Percentiles rank a stretch among this genome's conserved stretches.
Conservation (phyloP, 2,797 vertebrate genomes). For the Semaprochilodus insignis region DNA sequence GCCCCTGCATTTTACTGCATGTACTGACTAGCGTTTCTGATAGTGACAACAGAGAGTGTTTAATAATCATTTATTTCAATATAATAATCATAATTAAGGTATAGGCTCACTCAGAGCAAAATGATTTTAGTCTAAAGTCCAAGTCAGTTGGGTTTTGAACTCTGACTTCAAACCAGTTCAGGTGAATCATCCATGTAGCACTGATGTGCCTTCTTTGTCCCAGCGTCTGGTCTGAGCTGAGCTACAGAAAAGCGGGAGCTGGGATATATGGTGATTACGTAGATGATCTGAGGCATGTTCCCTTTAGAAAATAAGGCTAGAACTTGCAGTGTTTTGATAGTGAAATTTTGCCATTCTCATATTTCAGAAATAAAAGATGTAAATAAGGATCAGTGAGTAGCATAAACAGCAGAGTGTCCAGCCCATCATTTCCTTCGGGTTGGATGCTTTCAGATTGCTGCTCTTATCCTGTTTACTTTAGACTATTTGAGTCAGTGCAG, state of each 20-base stretch:
- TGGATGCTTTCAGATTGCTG: neutral
- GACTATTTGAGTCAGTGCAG: constrained; percentile 19
- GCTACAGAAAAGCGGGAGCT: neutral
- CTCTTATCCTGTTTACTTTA: constrained; percentile 44
- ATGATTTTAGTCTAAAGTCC: too few species aligned
- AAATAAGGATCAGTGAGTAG: neutral
- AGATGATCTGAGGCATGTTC: neutral
- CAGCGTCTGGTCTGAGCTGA: neutral
- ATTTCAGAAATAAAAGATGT: constrained; percentile 14
- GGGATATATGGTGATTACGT: neutral
- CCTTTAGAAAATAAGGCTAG: neutral
- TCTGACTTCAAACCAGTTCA: too few species aligned
- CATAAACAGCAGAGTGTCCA: constrained; percentile 3
- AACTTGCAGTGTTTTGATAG: neutral
- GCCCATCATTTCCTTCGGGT: neutral
- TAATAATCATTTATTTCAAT: too few species aligned
- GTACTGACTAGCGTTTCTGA: too few species aligned
- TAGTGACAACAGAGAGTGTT: too few species aligned
- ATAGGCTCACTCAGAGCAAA: too few species aligned
- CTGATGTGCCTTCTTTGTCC: too few species aligned
- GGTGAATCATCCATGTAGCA: too few species aligned
- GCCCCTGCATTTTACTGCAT: too few species aligned
- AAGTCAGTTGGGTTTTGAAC: too few species aligned
- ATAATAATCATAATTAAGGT: too few species aligned
- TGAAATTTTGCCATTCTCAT: neutral